These are phyloP conservation scores for Danio choprae DNA, from an alignment of 2,797 vertebrate species.

Conservation along the genomic window DNA sequence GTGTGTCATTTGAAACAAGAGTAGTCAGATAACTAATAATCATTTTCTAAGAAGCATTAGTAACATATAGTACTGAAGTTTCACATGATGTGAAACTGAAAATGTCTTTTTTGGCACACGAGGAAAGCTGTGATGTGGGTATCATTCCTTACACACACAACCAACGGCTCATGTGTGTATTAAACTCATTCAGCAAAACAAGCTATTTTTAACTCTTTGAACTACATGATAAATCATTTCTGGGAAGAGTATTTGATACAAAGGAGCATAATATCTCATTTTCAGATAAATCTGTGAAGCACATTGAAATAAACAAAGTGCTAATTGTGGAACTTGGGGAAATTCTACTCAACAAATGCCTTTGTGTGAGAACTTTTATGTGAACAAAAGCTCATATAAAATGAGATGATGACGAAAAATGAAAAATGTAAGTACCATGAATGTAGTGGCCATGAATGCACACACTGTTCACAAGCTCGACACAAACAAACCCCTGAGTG, in stretches of 20 bases:
- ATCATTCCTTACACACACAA: background rate
- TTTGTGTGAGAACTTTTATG: background rate
- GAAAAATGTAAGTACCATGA: background rate
- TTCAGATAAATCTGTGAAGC: constrained; percentile 29
- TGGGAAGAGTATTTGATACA: constrained; percentile 25
- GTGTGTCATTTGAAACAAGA: background rate
- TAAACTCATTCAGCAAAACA: constrained; percentile 29
- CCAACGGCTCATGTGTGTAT: background rate
- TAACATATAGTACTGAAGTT: background rate
- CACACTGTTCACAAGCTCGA: background rate
- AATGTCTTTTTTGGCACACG: constrained; percentile 21
- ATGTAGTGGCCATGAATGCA: background rate
- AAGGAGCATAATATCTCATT: background rate
- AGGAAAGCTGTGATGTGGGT: constrained; percentile 16
- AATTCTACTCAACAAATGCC: background rate
- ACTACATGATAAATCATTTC: constrained; percentile 28
- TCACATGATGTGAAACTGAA: constrained; percentile 27
- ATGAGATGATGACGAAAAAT: background rate
- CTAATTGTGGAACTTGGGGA: background rate
- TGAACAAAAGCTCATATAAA: constrained; percentile 5
- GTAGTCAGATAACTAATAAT: background rate
- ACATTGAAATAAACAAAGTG: background rate
- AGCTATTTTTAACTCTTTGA: constrained; percentile 30
- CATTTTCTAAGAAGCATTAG: constrained; percentile 7
- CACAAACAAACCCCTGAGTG: background rate